Conservation (phyloP, 2,888 invertebrate species). For the Bellardia bayeri region DNA sequence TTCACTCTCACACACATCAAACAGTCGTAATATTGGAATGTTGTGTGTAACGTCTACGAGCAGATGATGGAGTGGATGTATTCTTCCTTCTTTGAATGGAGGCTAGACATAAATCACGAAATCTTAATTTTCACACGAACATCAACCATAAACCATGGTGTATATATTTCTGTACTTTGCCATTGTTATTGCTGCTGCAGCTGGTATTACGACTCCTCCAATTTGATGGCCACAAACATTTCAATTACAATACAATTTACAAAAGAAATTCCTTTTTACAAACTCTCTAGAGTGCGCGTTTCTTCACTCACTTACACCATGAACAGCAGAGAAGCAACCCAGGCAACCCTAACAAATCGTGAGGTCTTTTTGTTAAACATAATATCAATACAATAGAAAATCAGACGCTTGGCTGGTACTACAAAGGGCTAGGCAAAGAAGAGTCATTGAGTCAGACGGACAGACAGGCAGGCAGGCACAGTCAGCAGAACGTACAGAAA, state of each 20-base stretch:
- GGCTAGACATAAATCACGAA: slow-evolving; percentile 71
- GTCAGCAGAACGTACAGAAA: not conserved
- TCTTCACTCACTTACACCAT: not conserved
- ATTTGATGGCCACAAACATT: slow-evolving; percentile 71
- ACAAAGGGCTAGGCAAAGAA: not conserved
- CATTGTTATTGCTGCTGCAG: slow-evolving; percentile 27
- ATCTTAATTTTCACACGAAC: slow-evolving; percentile 72
- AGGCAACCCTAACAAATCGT: slow-evolving; percentile 15
- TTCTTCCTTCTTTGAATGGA: slow-evolving; percentile 31
- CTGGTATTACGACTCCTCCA: slow-evolving; percentile 57
- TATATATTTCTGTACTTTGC: slow-evolving; percentile 46
- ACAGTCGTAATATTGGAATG: slow-evolving; percentile 36
- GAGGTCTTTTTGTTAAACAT: slow-evolving; percentile 43
- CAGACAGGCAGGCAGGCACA: slow-evolving; percentile 2
- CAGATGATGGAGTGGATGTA: slow-evolving; percentile 35
- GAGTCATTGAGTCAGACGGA: not conserved
- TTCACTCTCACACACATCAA: slow-evolving; percentile 9
- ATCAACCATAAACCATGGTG: slow-evolving; percentile 64
- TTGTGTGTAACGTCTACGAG: slow-evolving; percentile 23
- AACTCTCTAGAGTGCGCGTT: slow-evolving; percentile 22
- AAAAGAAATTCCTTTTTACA: slow-evolving; percentile 62
- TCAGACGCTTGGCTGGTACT: slow-evolving; percentile 12
- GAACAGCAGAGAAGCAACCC: not conserved
- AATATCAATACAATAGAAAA: slow-evolving; percentile 51
- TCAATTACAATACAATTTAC: slow-evolving; percentile 72